A percentile compares a stretch with the other conserved stretches of the same genome.
These are phyloP conservation scores for Drosophila parvula DNA, from an alignment of 1,140 invertebrate genomes.

Conservation along the genomic window DNA sequence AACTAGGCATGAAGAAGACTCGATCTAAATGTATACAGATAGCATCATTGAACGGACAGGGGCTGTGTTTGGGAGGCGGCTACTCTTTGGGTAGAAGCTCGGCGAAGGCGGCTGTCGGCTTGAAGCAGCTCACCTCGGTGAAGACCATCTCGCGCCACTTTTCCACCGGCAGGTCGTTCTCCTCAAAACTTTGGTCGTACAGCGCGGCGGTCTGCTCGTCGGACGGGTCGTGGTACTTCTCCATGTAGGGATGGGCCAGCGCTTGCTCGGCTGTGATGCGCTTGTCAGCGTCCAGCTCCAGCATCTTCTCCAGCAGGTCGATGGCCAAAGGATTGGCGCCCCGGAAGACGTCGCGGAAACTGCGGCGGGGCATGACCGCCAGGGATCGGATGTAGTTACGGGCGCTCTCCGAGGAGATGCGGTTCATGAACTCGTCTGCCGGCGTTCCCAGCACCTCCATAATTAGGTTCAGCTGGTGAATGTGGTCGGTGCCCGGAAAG, in stretches of 20 bases:
- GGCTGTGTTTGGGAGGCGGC: conserved; percentile 35
- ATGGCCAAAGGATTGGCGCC: conserved; percentile 97
- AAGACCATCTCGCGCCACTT: conserved; percentile 96
- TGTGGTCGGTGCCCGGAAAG: conserved; percentile 99
- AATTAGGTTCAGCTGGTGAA: conserved; percentile 98
- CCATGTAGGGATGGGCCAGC: conserved; percentile 93
- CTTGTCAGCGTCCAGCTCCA: conserved; percentile 97
- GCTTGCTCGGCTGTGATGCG: conserved; percentile 97
- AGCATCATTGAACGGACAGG: conserved; percentile 39
- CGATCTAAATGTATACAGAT: conserved; percentile 40
- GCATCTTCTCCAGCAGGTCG: conserved; percentile 96
- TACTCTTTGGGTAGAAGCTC: conserved; percentile 65
- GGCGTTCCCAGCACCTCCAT: conserved; percentile 98
- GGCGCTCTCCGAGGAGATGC: conserved; percentile 97
- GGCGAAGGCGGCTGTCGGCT: conserved; percentile 85
- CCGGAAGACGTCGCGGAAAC: conserved; percentile 95
- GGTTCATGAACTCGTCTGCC: conserved; percentile 94
- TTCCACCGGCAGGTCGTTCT: conserved; percentile 96
- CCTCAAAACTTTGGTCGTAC: conserved; percentile 98
- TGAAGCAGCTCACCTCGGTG: conserved; percentile 90
- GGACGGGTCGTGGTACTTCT: conserved; percentile 96
- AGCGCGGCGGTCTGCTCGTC: conserved; percentile 95
- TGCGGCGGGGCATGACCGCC: conserved; percentile 94
- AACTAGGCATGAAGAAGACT: conserved; percentile 38
- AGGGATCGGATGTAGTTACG: conserved; percentile 97